Conservation (phyloP, 2,113 vertebrate genomes). For the Seriola dumerili region DNA sequence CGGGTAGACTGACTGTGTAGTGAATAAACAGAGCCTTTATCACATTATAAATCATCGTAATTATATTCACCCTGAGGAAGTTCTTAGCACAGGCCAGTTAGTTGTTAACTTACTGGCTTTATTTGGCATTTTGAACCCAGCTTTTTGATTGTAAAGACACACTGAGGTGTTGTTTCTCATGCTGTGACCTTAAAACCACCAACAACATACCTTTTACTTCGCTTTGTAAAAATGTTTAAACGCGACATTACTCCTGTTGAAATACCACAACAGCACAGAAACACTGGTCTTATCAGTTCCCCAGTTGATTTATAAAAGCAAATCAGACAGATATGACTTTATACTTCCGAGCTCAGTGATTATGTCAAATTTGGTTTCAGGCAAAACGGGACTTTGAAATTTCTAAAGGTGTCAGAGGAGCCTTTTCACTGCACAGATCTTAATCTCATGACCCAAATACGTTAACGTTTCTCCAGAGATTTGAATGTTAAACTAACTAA, state of each 20-base stretch:
- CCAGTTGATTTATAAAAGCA: not conserved
- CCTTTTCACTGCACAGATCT: conserved; percentile 21
- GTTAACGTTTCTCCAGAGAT: conserved; percentile 23
- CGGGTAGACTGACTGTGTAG: not conserved
- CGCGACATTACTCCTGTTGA: not conserved
- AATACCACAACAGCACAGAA: not conserved
- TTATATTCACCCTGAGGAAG: not conserved
- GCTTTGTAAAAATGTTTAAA: not conserved
- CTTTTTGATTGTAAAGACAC: not conserved
- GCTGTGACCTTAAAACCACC: not conserved
- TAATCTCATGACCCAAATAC: conserved; percentile 64
- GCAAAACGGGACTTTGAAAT: conserved; percentile 6
- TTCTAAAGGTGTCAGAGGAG: conserved; percentile 47
- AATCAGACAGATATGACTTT: conserved; percentile 1
- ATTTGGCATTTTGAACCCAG: not conserved
- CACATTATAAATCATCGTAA: conserved; percentile 7
- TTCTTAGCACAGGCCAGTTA: not conserved
- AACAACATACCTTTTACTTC: not conserved
- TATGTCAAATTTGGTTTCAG: conserved; percentile 23
- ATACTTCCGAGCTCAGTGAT: conserved; percentile 12
- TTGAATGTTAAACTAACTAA: conserved; percentile 54
- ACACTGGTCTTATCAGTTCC: not conserved
- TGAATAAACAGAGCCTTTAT: not conserved
- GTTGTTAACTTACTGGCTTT: not conserved
- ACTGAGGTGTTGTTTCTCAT: not conserved